These are phyloP conservation scores for Ictalurus furcatus DNA, from an alignment of 2,113 vertebrate genomes.

Conservation along the genomic window DNA sequence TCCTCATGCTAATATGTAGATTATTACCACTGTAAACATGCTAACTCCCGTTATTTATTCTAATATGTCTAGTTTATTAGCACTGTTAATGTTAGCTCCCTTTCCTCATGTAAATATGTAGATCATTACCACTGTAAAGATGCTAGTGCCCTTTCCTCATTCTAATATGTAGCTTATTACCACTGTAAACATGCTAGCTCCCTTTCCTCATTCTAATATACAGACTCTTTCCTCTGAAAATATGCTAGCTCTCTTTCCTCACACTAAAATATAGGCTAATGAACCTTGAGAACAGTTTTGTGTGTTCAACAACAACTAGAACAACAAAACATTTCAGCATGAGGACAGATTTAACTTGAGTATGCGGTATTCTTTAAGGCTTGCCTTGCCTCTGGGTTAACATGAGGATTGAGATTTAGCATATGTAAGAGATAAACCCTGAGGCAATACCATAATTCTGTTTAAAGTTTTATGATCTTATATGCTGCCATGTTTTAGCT, in stretches of 20 bases:
- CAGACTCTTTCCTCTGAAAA: not conserved
- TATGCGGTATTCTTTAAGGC: not conserved
- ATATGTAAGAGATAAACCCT: not conserved
- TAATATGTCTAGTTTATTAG: not conserved
- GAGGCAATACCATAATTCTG: not conserved
- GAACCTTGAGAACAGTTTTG: not conserved
- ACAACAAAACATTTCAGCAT: no score
- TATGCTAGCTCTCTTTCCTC: not conserved
- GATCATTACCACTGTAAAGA: not conserved
- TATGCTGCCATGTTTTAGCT: not conserved
- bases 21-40: not conserved
- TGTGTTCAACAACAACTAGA: not conserved
- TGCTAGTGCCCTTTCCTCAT: not conserved
- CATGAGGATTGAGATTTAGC: not conserved
- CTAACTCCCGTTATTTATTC: not conserved
- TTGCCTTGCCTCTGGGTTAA: not conserved
- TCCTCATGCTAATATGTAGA: not conserved
- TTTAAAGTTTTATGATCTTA: not conserved
- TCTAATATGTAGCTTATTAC: not conserved
- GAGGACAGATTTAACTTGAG: no score
- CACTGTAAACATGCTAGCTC: not conserved
- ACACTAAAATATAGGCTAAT: not conserved
- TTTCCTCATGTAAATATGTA: not conserved
- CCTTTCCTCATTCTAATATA: not conserved
- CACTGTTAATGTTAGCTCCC: not conserved